Conservation (phyloP, 2,113 vertebrate genomes). For the Lophotis ruficrista region DNA sequence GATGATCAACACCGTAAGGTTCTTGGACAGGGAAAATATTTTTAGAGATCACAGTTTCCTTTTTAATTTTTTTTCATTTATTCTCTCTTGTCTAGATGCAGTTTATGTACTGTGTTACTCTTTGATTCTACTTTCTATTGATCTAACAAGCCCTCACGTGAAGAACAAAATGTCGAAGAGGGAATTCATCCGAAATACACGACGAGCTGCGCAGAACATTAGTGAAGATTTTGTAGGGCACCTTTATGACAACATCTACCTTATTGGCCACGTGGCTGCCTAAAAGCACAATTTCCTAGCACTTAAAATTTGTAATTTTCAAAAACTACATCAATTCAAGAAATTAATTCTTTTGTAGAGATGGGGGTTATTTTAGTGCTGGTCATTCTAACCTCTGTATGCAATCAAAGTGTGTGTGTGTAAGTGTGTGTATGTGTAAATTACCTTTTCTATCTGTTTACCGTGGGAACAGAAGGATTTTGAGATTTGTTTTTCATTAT, state of each 20-base stretch:
- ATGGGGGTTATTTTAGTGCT: slow-evolving; percentile 74
- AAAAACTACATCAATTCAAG: slow-evolving; percentile 46
- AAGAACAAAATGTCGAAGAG: slow-evolving; percentile 99
- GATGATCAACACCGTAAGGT: neutral
- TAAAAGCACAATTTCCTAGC: slow-evolving; percentile 78
- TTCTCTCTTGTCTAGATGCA: slow-evolving; percentile 82
- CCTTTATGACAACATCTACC: slow-evolving; percentile 99
- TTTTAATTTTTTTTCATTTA: neutral
- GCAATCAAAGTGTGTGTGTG: slow-evolving; percentile 72
- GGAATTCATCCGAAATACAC: slow-evolving; percentile 98
- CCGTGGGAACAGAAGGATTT: slow-evolving; percentile 68
- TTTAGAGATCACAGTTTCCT: neutral
- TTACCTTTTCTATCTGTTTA: slow-evolving; percentile 69
- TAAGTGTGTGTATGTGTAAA: slow-evolving; percentile 61
- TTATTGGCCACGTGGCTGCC: slow-evolving; percentile 96
- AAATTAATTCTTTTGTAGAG: slow-evolving; percentile 65
- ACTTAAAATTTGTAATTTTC: slow-evolving; percentile 66
- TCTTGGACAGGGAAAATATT: neutral
- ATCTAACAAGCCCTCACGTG: slow-evolving; percentile 96
- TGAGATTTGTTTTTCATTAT: slow-evolving; percentile 62
- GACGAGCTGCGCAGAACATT: slow-evolving; percentile 94
- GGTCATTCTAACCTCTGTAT: slow-evolving; percentile 80
- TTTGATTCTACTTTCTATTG: slow-evolving; percentile 97
- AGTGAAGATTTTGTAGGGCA: slow-evolving; percentile 99
- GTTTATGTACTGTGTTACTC: slow-evolving; percentile 99